A percentile compares a stretch with the other conserved stretches of the same genome.
These are phyloP conservation scores for Cheilosia pagana DNA, from an alignment of 2,888 invertebrate species.

Conservation along the genomic window DNA sequence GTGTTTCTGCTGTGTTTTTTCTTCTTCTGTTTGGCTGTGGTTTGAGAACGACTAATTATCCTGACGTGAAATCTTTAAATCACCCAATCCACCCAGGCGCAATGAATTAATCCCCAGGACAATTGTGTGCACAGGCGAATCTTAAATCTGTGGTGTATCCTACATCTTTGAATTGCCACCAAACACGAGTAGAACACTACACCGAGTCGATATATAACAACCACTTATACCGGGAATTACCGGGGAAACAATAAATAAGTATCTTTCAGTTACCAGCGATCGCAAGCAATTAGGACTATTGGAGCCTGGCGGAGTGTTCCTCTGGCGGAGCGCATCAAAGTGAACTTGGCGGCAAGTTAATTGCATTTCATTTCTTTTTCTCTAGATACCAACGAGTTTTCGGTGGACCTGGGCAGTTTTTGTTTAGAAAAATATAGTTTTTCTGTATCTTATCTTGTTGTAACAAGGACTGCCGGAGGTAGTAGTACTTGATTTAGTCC, in stretches of 20 bases:
- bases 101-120: constrained; percentile 71
- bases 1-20: not conserved
- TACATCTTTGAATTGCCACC: constrained; percentile 22
- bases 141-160: constrained; percentile 18
- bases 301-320: constrained; percentile 25
- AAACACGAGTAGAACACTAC: constrained; percentile 60
- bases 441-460: constrained; percentile 45
- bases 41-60: constrained; percentile 71
- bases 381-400: constrained; percentile 37
- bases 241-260: constrained; percentile 47
- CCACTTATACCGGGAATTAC: constrained; percentile 29
- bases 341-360: constrained; percentile 60
- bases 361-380: constrained; percentile 61
- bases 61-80: constrained; percentile 71
- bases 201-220: constrained; percentile 47
- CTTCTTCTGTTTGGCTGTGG: constrained; percentile 7
- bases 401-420: constrained; percentile 26
- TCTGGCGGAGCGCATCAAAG: constrained; percentile 69
- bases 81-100: constrained; percentile 66
- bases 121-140: constrained; percentile 51
- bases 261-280: constrained; percentile 45
- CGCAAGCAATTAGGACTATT: constrained; percentile 60
- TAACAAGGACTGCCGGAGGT: constrained; percentile 9
- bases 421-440: constrained; percentile 17
- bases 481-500: constrained; percentile 56